Base-by-base conservation (phyloP, 2,888 invertebrate species). In the Ichneumoninae sp. region DNA sequence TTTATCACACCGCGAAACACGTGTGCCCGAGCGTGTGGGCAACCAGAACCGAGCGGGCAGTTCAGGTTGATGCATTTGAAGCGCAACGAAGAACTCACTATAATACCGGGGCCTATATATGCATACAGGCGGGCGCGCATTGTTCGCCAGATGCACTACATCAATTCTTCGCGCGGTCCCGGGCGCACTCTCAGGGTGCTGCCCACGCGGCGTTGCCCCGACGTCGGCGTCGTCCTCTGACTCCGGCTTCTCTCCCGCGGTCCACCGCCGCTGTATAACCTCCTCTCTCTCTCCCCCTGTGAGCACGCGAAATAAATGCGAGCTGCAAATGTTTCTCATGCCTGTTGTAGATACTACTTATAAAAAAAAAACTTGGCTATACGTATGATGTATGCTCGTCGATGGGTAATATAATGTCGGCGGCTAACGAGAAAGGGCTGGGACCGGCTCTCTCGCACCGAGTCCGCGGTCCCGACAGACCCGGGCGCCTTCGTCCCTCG, bases 321-420 rank as follows among this genome's bases (percentile, higher is more conserved):
- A 91, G 88, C 91, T 91, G 92, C 91, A 89, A 92, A 92, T 92
- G 91, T 92, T 92, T 91, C 91, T 91, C 91, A 90, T 86, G 89
- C 66, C 91, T 91, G 92, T 91, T 93, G 92, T 90, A 92, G 91
- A 92, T 85, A 70, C 79, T 70, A 92, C 92, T 92, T 91, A 91
- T 91, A 91, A 92, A 89, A 92, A 91, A 91, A 90, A 50, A n/a
- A n/a, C 57, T 36, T 50, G 16, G 74, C 44, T n/a, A 73, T 60
- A 81, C 30, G 89, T 91, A 92, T 92, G 92, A 93, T 93, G 91
- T 91, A 93, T 92, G 91, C 89, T 89, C 88, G 89, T 90, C 92
- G 90, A 92, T 93, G 89, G 91, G 91, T 92, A 92, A 93, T 92
- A 92, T 93, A 93, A 92, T 92, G 92, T 93, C 91, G 92, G 92